Base-by-base conservation (phyloP, 2,888 invertebrate genomes). In the Nasonovia ribisnigri region DNA sequence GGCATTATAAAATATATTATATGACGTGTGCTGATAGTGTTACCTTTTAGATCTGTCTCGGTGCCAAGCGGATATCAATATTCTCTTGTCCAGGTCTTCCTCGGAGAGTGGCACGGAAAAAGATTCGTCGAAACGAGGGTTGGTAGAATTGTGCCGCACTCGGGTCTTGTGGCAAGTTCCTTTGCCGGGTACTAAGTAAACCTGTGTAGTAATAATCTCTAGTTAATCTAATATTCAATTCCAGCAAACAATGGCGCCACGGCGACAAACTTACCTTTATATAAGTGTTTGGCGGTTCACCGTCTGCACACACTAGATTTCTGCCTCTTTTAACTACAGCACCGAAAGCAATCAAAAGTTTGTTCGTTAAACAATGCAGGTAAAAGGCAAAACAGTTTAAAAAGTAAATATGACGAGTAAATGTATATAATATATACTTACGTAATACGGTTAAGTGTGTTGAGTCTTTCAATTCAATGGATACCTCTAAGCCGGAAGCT, bases 31-130 rank as follows among this genome's bases (percentile, higher is more conserved):
- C 2, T 20, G 24, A 10, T 43, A 54, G 36, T 20, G 16, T 84
- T 96, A 98, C 98, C 98, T 97, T 95, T 97, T 97, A 95, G 97
- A 97, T 95, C 98, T 97, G 96, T 98, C 98, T 95, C 98, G 96
- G 95, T 98, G 98, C 98, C 98, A 98, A 88, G 98, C 98, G 88
- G 98, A 98, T 95, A 98, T 96, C 95, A 98, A 97, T 88, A 98
- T 96, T 95, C 97, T 96, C 95, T 97, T 97, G 90, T 96, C 96
- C 86, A 96, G 96, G 95, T 97, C 97, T 54, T 96, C 96, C 36
- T 96, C 95, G 42, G 96, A 96, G 92, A 97, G 95, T 3, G 97
- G 97, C 95, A 98, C 96, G 95, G 97, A 97, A 95, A 98, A 97
- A 95, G 97, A 97, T 95, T 98, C 97, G 96, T 98, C 97, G 96